These are phyloP conservation scores for Sesia bembeciformis DNA, from an alignment of 2,888 invertebrate species.

Conservation along the genomic window DNA sequence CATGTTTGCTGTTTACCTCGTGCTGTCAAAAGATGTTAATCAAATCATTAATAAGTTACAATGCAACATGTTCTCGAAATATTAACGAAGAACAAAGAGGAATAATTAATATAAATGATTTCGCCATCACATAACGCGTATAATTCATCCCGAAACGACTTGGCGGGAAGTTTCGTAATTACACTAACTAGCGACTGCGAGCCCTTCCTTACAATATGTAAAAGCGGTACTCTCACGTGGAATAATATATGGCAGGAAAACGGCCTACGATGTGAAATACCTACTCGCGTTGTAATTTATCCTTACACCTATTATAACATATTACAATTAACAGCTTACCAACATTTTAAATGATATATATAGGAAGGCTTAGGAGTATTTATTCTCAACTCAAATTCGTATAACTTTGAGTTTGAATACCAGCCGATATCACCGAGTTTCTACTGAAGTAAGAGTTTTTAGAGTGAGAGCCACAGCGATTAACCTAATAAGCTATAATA, in stretches of 20 bases:
- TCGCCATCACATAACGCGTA: constrained; percentile 1
- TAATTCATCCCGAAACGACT: constrained; percentile 7
- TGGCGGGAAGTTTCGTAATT: constrained; percentile 7
- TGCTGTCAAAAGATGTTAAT: too few species aligned
- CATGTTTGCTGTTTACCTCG: too few species aligned
- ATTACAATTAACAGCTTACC: not conserved
- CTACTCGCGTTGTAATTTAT: not conserved
- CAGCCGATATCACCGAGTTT: too few species aligned
- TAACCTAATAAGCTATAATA: too few species aligned
- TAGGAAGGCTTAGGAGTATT: too few species aligned
- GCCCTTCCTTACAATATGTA: not conserved
- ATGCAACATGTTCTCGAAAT: too few species aligned
- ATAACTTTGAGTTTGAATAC: too few species aligned
- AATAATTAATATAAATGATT: constrained; percentile 7
- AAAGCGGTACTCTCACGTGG: not conserved
- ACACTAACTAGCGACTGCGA: constrained; percentile 3
- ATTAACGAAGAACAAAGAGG: not conserved
- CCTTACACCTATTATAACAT: not conserved
- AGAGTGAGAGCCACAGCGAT: too few species aligned
- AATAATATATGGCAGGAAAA: not conserved
- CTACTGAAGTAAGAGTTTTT: too few species aligned
- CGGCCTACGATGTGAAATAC: not conserved
- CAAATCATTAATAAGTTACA: too few species aligned
- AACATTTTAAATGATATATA: too few species aligned
- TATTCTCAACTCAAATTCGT: too few species aligned